These are phyloP conservation scores for Noctua pronuba DNA, from an alignment of 2,888 invertebrate genomes.

Conservation along the genomic window DNA sequence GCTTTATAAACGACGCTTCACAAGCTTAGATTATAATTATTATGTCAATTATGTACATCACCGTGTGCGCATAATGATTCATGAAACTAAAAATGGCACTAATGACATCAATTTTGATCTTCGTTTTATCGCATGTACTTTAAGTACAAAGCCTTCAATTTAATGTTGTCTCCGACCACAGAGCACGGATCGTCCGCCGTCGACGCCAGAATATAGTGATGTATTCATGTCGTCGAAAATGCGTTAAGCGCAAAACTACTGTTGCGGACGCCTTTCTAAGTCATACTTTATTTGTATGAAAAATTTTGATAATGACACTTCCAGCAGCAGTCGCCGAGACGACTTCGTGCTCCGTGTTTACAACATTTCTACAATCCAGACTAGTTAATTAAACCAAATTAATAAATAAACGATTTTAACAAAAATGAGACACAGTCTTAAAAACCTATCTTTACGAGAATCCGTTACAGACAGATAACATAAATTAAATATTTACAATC, in stretches of 20 bases:
- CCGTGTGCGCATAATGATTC: conserved; percentile 70
- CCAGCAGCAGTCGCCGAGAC: background rate
- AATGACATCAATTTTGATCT: conserved; percentile 70
- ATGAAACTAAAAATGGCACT: conserved; percentile 68
- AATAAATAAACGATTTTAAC: conserved; percentile 67
- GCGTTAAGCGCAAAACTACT: background rate
- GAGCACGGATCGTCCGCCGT: background rate
- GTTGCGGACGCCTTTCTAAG: background rate
- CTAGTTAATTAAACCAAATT: conserved; percentile 69
- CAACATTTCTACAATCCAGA: conserved; percentile 61
- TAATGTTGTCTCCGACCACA: conserved; percentile 32
- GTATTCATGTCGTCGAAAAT: background rate
- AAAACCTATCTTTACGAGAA: conserved; percentile 64
- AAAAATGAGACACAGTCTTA: conserved; percentile 69
- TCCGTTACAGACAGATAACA: conserved; percentile 63
- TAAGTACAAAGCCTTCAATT: conserved; percentile 64
- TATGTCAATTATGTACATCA: conserved; percentile 61
- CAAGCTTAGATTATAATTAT: conserved; percentile 58
- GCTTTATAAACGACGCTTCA: conserved; percentile 56
- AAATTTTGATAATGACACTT: background rate
- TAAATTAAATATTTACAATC: conserved; percentile 70
- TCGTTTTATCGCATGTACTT: conserved; percentile 61
- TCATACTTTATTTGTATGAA: background rate
- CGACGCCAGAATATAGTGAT: background rate
- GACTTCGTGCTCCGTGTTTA: conserved; percentile 14